Evolutionary conservation across 2,797 vertebrate genomes (phyloP).

Genomic region (Loriculus beryllinus): DNA sequence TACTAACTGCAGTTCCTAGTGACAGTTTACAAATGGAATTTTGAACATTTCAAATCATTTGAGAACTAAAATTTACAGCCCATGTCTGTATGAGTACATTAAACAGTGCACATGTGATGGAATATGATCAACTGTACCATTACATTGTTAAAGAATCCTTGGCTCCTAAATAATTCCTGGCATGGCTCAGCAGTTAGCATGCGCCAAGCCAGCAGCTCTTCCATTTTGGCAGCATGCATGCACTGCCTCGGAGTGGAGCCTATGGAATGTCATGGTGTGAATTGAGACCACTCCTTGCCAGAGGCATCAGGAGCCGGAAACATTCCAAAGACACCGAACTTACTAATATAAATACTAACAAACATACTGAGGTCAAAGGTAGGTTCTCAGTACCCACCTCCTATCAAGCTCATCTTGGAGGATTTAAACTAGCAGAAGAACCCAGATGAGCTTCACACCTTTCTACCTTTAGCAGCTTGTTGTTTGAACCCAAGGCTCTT

Average conservation of each 20-base stretch:
- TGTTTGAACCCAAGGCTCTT: background rate
- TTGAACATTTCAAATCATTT: background rate
- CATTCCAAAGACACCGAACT: background rate
- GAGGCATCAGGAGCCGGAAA: background rate
- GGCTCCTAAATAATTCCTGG: background rate
- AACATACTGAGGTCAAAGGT: background rate
- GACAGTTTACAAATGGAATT: background rate
- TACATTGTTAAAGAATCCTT: background rate
- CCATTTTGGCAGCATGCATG: rapidly evolving
- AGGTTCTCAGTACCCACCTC: background rate
- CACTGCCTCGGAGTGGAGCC: background rate
- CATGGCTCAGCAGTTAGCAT: background rate
- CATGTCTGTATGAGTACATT: background rate
- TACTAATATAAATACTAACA: background rate
- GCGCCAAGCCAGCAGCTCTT: background rate
- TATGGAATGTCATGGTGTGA: background rate
- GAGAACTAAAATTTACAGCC: background rate
- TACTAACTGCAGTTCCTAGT: background rate
- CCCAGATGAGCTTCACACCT: background rate
- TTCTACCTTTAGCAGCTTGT: background rate
- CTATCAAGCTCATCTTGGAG: background rate
- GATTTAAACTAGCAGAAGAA: background rate
- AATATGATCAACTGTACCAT: background rate
- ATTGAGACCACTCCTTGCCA: background rate
- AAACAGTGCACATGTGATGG: background rate